phyloP scores from a whole-genome alignment of 2,113 vertebrate genomes.

The Zosterops pallidus region DNA sequence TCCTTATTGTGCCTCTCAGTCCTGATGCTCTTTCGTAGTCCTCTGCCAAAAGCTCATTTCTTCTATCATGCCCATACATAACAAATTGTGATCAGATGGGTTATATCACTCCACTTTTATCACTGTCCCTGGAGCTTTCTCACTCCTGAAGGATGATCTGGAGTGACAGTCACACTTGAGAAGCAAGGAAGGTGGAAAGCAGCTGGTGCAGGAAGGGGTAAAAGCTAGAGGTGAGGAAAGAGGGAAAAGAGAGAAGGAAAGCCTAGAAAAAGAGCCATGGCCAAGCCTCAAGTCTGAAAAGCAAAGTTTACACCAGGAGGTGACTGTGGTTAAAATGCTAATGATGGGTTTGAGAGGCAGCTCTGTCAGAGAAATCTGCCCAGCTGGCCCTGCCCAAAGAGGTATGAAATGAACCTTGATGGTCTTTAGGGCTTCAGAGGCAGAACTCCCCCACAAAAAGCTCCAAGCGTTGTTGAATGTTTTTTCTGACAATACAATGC shows the following conservation, averaged over 20 bases:
- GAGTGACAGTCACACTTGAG: background rate
- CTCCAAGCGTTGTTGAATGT: background rate
- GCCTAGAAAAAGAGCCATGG: background rate
- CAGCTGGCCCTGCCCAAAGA: background rate
- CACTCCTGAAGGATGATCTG: background rate
- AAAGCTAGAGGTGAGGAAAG: background rate
- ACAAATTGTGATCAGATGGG: background rate
- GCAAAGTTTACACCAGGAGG: background rate
- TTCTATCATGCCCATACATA: background rate
- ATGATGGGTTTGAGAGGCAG: background rate
- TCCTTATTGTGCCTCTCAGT: background rate
- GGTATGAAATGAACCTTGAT: background rate
- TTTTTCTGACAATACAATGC: background rate
- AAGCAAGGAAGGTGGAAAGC: background rate
- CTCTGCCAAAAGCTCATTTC: background rate
- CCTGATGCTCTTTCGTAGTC: background rate
- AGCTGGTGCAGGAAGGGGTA: background rate
- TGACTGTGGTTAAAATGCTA: background rate
- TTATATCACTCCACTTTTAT: background rate
- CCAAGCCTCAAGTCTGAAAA: background rate
- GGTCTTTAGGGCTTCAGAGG: background rate
- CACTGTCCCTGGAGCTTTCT: background rate
- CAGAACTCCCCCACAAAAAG: fast-evolving
- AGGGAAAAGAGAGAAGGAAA: background rate
- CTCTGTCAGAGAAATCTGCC: background rate